Evolutionary conservation across 2,797 vertebrate species (phyloP).

Genomic region (Sus cebifrons): DNA sequence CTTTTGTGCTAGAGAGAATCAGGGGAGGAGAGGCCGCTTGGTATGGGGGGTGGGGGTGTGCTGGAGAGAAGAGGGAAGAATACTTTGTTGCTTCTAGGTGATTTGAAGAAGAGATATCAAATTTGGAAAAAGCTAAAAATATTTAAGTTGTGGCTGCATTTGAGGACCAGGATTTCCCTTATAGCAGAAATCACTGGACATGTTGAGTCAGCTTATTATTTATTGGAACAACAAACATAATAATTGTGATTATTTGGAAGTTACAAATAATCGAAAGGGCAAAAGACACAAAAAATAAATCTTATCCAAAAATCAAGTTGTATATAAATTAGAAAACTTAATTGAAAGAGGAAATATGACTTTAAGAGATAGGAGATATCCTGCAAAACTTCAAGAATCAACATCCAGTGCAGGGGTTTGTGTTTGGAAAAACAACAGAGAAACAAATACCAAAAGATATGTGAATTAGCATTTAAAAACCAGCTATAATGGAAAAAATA

Average conservation of each 20-base stretch:
- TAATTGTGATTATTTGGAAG: conserved; percentile 25
- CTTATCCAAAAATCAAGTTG: conserved; percentile 18
- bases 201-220: background rate
- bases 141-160: background rate
- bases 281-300: background rate
- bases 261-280: conserved; percentile 26
- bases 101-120: background rate
- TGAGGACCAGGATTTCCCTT: conserved; percentile 21
- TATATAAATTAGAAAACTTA: background rate
- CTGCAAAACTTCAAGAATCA: background rate
- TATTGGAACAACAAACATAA: background rate
- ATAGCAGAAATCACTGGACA: conserved; percentile 1
- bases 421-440: background rate
- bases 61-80: background rate
- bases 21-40: background rate
- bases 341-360: background rate
- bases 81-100: background rate
- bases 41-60: background rate
- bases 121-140: background rate
- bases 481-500: too few relatives aligned
- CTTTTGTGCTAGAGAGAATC: background rate
- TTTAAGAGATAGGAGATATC: background rate
- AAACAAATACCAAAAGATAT: background rate
- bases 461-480: background rate
- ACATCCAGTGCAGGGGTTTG: too few relatives aligned